These are phyloP conservation scores for Anser brachyrhynchus DNA, from an alignment of 2,113 vertebrate genomes.

Conservation along the genomic window DNA sequence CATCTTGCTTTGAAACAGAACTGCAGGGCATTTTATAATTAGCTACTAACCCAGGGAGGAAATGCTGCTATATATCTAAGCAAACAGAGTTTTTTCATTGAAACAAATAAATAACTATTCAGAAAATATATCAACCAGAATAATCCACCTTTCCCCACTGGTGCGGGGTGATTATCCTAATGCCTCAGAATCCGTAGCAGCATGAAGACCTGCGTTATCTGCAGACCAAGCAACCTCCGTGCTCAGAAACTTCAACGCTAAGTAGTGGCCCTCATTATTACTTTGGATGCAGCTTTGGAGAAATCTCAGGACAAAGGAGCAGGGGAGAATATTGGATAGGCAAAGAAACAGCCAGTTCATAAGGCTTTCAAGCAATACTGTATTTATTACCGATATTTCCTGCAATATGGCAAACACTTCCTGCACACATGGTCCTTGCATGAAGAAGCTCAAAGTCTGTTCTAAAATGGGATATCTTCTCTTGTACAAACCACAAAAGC, in stretches of 20 bases:
- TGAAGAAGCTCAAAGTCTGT: not conserved
- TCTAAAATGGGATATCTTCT: not conserved
- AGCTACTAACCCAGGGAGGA: not conserved
- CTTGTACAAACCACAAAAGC: not conserved
- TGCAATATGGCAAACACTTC: not conserved
- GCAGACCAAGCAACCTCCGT: not conserved
- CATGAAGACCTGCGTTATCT: not conserved
- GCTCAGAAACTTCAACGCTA: not conserved
- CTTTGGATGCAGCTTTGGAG: not conserved
- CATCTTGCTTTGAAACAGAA: slow-evolving; percentile 15
- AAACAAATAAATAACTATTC: not conserved
- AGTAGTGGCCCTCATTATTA: not conserved
- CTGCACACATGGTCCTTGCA: not conserved
- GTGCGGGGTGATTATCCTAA: not conserved
- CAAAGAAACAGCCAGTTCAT: not conserved
- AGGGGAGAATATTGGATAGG: not conserved
- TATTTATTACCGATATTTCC: not conserved
- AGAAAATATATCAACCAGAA: not conserved
- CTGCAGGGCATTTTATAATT: slow-evolving; percentile 47
- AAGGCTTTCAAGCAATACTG: not conserved
- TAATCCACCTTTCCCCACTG: not conserved
- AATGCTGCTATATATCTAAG: not conserved
- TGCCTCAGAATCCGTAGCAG: not conserved
- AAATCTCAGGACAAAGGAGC: not conserved
- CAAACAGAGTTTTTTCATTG: not conserved